Evolutionary conservation across 2,113 vertebrate genomes (phyloP), one percentile per base, ranked within the genome.

Genomic region (Tilapia sparmanii): DNA sequence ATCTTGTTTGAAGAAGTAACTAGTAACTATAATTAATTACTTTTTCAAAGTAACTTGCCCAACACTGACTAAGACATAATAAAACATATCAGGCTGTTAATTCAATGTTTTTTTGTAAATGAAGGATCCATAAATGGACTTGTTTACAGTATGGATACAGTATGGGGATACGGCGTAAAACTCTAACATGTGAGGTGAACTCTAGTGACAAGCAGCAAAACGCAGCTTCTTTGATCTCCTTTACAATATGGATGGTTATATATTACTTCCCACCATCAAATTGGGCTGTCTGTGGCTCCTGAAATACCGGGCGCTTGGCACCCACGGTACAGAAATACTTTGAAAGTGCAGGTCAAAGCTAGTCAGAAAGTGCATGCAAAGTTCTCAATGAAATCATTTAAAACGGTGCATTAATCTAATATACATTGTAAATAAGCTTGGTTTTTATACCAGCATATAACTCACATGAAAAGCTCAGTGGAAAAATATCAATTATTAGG

Each of bases 101-200:
- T 47, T 47, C 3, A 6, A 16, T 16, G 7, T 45, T 12, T 40
- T 5, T 45, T 45, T 45, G 42, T 7, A 24, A 54, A 54, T 12
- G 53, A 24, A 55, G 3, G 6, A 24, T 54, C 53, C n/a, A 54
- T 24, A 54, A 55, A 57, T 7, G 22, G 6, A 57, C 22, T 26
- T 57, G n/a, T 55, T 55, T 55, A 12, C n/a, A 12, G n/a, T 2
- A 13, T 26, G 26, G 55, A 31, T 18, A 26, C 55, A 31, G 26
- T 18, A 59, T 31, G 2, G 8, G 15, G 26, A 59, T 0, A 31
- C 26, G 9, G 26, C 0, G 26, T 59, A 31, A 2, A 59, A 61
- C 57, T 57, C 24, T 18, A 61, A 61, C 57, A 61, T 61, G 57
- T 61, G 57, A 61, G 29, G 5, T 18, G 0, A 61, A 6, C 15